Conservation (phyloP, 2,113 vertebrate genomes). For the Sapayoa aenigma region DNA sequence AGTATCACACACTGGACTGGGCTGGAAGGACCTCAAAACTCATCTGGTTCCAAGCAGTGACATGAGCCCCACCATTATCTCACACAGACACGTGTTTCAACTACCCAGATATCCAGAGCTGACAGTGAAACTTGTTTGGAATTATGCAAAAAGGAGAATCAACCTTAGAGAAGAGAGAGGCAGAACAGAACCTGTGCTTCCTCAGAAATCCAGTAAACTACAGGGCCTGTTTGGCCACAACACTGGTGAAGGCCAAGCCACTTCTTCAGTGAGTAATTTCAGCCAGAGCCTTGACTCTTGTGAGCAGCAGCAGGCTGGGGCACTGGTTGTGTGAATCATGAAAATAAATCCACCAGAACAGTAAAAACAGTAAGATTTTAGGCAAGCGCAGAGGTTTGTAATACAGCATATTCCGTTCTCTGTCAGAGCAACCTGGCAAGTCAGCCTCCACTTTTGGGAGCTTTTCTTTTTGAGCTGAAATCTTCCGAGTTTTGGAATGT, state of each 20-base stretch:
- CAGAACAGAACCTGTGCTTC: background rate
- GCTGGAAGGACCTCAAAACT: background rate
- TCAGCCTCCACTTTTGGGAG: background rate
- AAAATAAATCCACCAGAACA: background rate
- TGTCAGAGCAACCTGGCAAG: background rate
- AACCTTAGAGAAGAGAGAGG: background rate
- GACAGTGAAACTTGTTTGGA: background rate
- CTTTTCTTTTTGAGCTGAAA: background rate
- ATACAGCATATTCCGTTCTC: background rate
- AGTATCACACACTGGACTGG: background rate
- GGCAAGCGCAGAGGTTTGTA: background rate
- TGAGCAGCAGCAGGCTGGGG: background rate
- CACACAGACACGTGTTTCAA: accelerated
- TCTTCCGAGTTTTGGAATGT: background rate
- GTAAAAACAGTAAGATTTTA: background rate
- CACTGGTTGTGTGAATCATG: background rate
- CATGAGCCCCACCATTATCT: accelerated
- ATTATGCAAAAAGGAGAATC: background rate
- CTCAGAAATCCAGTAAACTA: background rate
- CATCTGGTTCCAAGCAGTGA: too few relatives aligned
- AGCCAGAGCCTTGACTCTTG: background rate
- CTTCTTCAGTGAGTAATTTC: background rate
- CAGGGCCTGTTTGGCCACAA: background rate
- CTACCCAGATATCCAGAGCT: background rate
- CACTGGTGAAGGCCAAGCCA: background rate